Evolutionary conservation across 1,140 invertebrate species (phyloP).

Genomic region (Trachelipus rathkii): DNA sequence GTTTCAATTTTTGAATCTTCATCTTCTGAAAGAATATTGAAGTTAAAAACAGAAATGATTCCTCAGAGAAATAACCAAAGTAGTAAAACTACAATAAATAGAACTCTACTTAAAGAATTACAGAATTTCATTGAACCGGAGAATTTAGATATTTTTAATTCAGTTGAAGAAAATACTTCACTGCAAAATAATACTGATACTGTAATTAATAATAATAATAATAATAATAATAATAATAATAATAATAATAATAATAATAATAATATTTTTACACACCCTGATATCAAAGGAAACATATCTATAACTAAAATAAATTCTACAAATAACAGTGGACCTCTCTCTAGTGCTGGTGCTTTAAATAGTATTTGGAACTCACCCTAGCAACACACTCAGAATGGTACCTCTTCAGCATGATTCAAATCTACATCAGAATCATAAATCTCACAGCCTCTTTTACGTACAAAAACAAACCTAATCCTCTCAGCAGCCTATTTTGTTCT

Average conservation of each 20-base stretch:
- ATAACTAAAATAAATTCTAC: not conserved
- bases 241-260: not conserved
- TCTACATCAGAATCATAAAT: no score
- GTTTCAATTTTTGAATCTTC: not conserved
- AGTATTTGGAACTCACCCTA: no score
- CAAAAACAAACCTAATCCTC: no score
- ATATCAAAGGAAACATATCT: not conserved
- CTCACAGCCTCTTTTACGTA: no score
- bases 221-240: not conserved
- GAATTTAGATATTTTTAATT: not conserved
- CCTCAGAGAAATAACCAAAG: not conserved
- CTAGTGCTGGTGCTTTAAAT: no score
- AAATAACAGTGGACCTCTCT: no score
- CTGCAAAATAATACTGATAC: not conserved
- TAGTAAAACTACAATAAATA: conserved; percentile 6
- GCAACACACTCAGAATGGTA: no score
- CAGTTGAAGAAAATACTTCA: not conserved
- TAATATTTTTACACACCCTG: not conserved
- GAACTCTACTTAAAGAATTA: not conserved
- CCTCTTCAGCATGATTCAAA: no score
- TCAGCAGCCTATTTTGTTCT: no score
- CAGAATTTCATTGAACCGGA: not conserved
- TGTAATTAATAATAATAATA: no score
- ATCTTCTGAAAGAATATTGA: not conserved
- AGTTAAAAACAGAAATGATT: not conserved